phyloP scores from a whole-genome alignment of 2,113 vertebrate species.

The Hypomesus transpacificus region DNA sequence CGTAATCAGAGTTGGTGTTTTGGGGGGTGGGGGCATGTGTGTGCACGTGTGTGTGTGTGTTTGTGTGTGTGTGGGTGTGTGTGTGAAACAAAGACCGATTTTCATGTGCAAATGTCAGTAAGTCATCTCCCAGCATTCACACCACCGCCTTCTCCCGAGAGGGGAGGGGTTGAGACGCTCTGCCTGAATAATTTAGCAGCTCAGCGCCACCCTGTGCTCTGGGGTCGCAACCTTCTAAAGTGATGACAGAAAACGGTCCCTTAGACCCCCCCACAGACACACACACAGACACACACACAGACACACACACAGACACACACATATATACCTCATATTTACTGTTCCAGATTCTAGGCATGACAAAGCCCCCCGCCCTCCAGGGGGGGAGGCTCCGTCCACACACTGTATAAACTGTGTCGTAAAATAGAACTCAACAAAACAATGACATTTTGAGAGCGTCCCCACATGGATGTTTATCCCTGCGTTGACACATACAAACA shows the following conservation, averaged over 20 bases:
- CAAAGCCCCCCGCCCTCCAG: constrained; percentile 37
- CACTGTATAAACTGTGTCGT: constrained; percentile 66
- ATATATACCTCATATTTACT: constrained; percentile 12
- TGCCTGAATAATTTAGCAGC: constrained; percentile 80
- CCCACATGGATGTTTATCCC: constrained; percentile 43
- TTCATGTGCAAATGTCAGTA: constrained; percentile 84
- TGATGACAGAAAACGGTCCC: constrained; percentile 74
- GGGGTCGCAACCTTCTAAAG: constrained; percentile 79
- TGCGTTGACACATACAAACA: constrained; percentile 26
- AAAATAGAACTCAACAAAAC: constrained; percentile 65
- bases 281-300: constrained; percentile 60
- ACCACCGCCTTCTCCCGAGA: constrained; percentile 71
- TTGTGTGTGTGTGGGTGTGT: too few relatives aligned
- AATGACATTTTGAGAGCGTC: constrained; percentile 67
- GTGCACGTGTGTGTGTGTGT: too few relatives aligned
- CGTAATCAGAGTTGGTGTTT: constrained; percentile 68
- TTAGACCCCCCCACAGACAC: constrained; percentile 60
- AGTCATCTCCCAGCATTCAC: constrained; percentile 77
- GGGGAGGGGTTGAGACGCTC: constrained; percentile 62
- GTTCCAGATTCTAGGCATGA: constrained; percentile 6
- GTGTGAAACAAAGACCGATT: constrained; percentile 56
- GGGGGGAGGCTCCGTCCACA: constrained; percentile 52
- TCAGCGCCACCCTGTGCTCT: constrained; percentile 67
- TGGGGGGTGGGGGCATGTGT: constrained; percentile 47
- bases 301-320: constrained; percentile 13